Base-by-base conservation (phyloP, 2,888 invertebrate genomes). In the Drosophila vallismaia region DNA sequence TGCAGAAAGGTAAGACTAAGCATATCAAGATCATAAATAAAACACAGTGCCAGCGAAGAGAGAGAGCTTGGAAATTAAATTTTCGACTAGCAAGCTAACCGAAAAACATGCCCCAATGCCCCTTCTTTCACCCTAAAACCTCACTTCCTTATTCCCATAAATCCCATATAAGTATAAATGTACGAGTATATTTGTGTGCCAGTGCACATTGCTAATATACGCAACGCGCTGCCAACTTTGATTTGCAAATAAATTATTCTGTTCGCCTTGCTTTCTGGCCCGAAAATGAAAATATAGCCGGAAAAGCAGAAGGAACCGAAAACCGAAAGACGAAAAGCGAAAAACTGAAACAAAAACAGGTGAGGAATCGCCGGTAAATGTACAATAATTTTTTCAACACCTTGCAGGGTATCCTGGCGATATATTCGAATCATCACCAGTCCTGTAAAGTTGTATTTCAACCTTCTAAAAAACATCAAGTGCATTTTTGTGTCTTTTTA, bases 21-120 rank as follows among this genome's bases (percentile, higher is more conserved):
- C 89, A 88, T 88, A 88, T 88, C 89, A 77, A 75, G 88, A 85
- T 85, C 84, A 85, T 85, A 85, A 85, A 85, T 85, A 85, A 88
- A 88, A 83, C 86, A 64, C 64, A 46, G 70, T 38, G 45, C 36
- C 5, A 29, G 19, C 6, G 14, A 29, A 6, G 33, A 66, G 33
- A 78, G 70, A 75, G 60, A 88, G 84, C 86, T 63, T 86, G 86
- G 86, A 88, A 85, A 85, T 88, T 85, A 86, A 85, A 85, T 88
- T 85, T 88, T 87, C 79, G 75, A 84, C 82, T 87, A 88, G 88
- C 86, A 58, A 56, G 53, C 71, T 56, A 49, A 59, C 64, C 55
- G 49, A 62, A 54, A 44, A 44, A 42, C 10, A 62, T 46, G 56
- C 44, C 28, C 6, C 6, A 4, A 5, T 4, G 19, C 19, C 19